Evolutionary conservation across 2,113 vertebrate species (phyloP).

Genomic region (Ammospiza nelsoni): DNA sequence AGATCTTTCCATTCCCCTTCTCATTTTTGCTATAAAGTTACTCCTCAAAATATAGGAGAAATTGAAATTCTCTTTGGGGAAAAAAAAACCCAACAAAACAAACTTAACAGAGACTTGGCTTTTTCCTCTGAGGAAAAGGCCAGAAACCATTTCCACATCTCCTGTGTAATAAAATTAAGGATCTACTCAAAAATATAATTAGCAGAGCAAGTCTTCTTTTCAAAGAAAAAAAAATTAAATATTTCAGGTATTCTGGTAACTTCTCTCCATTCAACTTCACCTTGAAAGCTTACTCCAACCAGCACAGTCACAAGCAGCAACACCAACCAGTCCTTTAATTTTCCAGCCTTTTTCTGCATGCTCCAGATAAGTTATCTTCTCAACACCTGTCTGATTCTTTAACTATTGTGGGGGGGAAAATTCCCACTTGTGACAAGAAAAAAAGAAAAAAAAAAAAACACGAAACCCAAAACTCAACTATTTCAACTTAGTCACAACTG

Average conservation of each 20-base stretch:
- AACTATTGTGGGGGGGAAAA: neutral
- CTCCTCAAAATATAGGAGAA: neutral
- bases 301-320: neutral
- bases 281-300: neutral
- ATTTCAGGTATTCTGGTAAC: neutral
- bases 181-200: neutral
- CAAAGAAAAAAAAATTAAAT: neutral
- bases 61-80: neutral
- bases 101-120: neutral
- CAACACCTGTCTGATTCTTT: neutral
- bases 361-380: slow-evolving; percentile 33
- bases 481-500: neutral
- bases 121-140: neutral
- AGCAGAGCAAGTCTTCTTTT: neutral
- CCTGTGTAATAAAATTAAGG: neutral
- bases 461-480: neutral
- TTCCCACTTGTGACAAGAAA: neutral
- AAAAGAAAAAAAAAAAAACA: fast-evolving
- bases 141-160: neutral
- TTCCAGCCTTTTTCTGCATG: neutral
- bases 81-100: neutral
- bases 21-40: neutral
- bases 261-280: neutral
- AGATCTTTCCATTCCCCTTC: neutral
- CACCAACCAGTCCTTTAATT: neutral